phyloP scores from a whole-genome alignment of 2,888 invertebrate species.

The Orchesellides sinensis region DNA sequence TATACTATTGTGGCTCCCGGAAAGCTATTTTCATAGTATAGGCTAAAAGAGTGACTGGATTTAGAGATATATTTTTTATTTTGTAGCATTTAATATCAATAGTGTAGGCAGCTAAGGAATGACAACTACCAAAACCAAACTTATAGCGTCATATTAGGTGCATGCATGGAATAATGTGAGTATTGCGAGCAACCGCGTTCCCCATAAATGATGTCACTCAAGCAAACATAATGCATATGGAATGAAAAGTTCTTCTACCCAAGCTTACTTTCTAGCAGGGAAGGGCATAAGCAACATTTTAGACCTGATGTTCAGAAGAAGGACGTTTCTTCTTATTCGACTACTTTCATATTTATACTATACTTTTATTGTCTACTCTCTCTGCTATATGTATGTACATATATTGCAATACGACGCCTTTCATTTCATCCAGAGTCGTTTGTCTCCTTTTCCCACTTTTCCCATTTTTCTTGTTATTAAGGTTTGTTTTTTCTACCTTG shows the following conservation, averaged over 20 bases:
- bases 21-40: too few relatives aligned
- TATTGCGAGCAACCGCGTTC: slow-evolving; percentile 2
- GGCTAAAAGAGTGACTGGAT: too few relatives aligned
- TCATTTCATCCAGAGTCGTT: neutral
- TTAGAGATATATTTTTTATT: neutral
- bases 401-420: neutral
- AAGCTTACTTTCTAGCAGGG: neutral
- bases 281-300: slow-evolving; percentile 13
- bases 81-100: neutral
- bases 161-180: neutral
- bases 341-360: too few relatives aligned
- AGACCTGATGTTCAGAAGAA: slow-evolving; percentile 7
- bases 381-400: neutral
- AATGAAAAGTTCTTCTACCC: neutral
- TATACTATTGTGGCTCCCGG: too few relatives aligned
- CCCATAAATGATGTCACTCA: slow-evolving; percentile 15
- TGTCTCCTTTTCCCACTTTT: neutral
- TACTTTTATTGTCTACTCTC: neutral
- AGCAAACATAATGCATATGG: slow-evolving; percentile 19
- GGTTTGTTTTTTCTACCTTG: neutral
- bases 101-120: too few relatives aligned
- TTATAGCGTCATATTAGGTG: neutral
- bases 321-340: slow-evolving; percentile 15
- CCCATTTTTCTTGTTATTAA: neutral
- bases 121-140: neutral